Base-by-base conservation (phyloP, 1,140 invertebrate genomes). In the Cotesia typhae region DNA sequence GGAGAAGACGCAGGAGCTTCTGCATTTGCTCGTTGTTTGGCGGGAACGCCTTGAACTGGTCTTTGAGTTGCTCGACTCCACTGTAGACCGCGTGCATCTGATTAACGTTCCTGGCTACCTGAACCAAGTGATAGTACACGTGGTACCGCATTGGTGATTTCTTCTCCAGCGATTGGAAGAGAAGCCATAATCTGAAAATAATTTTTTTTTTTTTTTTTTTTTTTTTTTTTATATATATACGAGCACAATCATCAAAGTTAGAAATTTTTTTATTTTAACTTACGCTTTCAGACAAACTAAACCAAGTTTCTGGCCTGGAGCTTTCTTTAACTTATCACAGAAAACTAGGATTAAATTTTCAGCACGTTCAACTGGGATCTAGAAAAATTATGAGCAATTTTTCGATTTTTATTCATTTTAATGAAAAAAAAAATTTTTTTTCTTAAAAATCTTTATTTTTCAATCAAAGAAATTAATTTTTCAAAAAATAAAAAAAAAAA, bases 271-370 rank as follows among this genome's bases (percentile, higher is more conserved):
- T 28, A 72, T 69, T 63, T 51, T 70, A 65, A 57, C 14, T 67
- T 74, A 60, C 28, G 97, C 94, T 89, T 95, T 93, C 12, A 98
- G 84, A 77, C 94, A 93, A 53, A 96, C 91, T 70, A 92, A 85
- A 66, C 93, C 94, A 69, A 96, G 87, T 83, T 95, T 95, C 71
- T 92, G 90, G 37, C 92, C 92, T n/a, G 94, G 93, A 36, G 95
- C 92, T 89, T 97, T 97, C n/a, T 92, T 92, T 72, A 98, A 88
- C 86, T 97, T 96, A 84, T 98, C 95, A 88, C 96, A 97, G 83
- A 98, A 98, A 60, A 94, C 92, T 66, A 95, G 83, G 73, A 98
- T 94, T 74, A 98, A 91, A 81, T 95, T 95, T 87, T 96, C 95
- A n/a, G 94, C 94, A 73, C 94, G 90, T 78, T 96, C 94, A 55